These are phyloP conservation scores for Ophiodon elongatus DNA, from an alignment of 2,113 vertebrate species.

Conservation along the genomic window DNA sequence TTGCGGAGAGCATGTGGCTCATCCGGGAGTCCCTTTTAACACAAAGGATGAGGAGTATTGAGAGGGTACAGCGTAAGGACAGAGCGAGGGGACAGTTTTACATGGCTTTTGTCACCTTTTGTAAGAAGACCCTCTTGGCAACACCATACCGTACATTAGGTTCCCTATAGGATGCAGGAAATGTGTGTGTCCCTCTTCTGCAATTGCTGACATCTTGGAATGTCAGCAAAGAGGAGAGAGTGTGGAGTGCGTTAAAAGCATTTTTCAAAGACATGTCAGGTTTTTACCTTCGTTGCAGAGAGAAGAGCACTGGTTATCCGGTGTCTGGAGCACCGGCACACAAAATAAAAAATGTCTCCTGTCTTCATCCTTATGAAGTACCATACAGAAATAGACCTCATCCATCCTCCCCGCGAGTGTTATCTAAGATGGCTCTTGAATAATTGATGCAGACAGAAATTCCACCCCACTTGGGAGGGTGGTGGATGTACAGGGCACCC, in stretches of 20 bases:
- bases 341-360: constrained; percentile 80
- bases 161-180: constrained; percentile 56
- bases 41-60: constrained; percentile 22
- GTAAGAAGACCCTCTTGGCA: constrained; percentile 44
- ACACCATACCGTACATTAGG: constrained; percentile 59
- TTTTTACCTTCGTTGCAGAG: constrained; percentile 50
- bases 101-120: constrained; percentile 67
- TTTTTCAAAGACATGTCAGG: constrained; percentile 68
- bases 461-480: constrained; percentile 76
- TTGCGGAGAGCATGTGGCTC: constrained; percentile 10
- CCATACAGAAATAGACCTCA: constrained; percentile 83
- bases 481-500: constrained; percentile 68
- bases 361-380: constrained; percentile 82
- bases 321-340: constrained; percentile 67
- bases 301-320: constrained; percentile 63
- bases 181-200: constrained; percentile 52
- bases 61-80: constrained; percentile 30
- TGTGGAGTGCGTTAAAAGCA: constrained; percentile 58
- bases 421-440: constrained; percentile 82
- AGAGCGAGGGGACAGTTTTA: constrained; percentile 22
- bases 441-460: constrained; percentile 83
- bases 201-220: constrained; percentile 70
- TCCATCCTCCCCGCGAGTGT: constrained; percentile 77
- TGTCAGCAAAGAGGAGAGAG: constrained; percentile 50
- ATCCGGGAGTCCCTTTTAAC: constrained; percentile 13